Percentiles rank a stretch among this genome's conserved stretches.
phyloP scores from a whole-genome alignment of 2,113 vertebrate genomes.

The Galemys pyrenaicus region DNA sequence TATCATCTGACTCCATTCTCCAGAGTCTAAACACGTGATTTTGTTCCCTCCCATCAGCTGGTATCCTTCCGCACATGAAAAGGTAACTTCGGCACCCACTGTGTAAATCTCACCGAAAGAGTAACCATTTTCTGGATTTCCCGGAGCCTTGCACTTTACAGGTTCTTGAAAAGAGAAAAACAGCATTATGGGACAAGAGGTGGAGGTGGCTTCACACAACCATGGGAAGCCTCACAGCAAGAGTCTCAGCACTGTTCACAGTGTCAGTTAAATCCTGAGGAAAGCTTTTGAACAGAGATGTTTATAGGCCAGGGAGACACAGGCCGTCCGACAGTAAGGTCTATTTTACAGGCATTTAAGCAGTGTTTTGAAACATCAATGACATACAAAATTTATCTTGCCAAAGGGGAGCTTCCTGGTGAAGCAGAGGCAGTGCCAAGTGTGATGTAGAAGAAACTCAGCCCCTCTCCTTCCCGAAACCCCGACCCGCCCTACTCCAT shows the following conservation, averaged over 20 bases:
- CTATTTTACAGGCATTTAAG: not conserved
- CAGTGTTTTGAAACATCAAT: not conserved
- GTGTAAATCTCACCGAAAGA: conserved; percentile 87
- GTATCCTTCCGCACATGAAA: conserved; percentile 91
- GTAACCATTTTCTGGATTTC: conserved; percentile 90
- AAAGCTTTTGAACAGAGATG: not conserved
- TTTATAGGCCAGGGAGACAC: not conserved
- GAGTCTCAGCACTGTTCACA: not conserved
- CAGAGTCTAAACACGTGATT: conserved; percentile 89
- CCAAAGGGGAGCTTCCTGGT: not conserved
- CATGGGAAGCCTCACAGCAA: not conserved
- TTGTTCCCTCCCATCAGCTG: conserved; percentile 85
- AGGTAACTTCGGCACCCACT: conserved; percentile 89
- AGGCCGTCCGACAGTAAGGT: not conserved
- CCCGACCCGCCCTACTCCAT: no score
- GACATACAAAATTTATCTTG: not conserved
- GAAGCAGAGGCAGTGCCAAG: no score
- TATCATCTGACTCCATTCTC: conserved; percentile 86
- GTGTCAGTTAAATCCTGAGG: not conserved
- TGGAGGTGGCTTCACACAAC: not conserved
- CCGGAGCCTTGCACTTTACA: conserved; percentile 90
- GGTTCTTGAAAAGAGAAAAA: conserved; percentile 88
- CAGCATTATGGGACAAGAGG: not conserved
- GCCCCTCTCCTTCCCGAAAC: no score
- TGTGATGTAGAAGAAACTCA: no score